Conservation (phyloP, 2,888 invertebrate genomes). For the Aethes cnicana region DNA sequence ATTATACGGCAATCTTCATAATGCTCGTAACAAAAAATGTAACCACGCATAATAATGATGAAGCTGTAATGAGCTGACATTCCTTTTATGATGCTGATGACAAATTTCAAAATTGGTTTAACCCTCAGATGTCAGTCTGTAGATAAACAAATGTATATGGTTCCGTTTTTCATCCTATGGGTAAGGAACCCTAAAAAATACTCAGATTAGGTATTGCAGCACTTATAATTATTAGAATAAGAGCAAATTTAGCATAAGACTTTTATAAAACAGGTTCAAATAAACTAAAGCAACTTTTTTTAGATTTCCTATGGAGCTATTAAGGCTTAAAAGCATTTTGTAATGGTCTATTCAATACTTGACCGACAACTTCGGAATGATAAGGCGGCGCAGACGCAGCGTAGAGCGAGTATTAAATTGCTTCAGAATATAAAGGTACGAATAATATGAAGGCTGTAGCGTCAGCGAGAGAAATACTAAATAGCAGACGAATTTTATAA, state of each 20-base stretch:
- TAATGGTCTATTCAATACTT: constrained; percentile 37
- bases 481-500: too few species aligned
- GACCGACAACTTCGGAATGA: constrained; percentile 44
- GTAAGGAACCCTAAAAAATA: too few species aligned
- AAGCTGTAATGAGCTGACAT: constrained; percentile 30
- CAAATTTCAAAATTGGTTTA: constrained; percentile 14
- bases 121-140: too few species aligned
- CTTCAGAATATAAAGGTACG: constrained; percentile 37
- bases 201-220: too few species aligned
- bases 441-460: constrained; percentile 42
- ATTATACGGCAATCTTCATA: constrained; percentile 59
- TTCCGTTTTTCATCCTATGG: too few species aligned
- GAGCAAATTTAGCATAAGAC: too few species aligned
- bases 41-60: constrained; percentile 45
- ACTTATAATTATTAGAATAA: too few species aligned
- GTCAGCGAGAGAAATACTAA: constrained; percentile 42
- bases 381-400: constrained; percentile 41
- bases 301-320: constrained; percentile 13
- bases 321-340: constrained; percentile 36
- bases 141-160: too few species aligned
- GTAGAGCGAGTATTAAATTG: constrained; percentile 43
- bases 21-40: constrained; percentile 54
- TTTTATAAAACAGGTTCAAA: not conserved
- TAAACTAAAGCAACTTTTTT: constrained; percentile 12
- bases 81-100: constrained; percentile 16